Conservation (phyloP, 1,140 invertebrate species). For the Habropoda laboriosa region DNA sequence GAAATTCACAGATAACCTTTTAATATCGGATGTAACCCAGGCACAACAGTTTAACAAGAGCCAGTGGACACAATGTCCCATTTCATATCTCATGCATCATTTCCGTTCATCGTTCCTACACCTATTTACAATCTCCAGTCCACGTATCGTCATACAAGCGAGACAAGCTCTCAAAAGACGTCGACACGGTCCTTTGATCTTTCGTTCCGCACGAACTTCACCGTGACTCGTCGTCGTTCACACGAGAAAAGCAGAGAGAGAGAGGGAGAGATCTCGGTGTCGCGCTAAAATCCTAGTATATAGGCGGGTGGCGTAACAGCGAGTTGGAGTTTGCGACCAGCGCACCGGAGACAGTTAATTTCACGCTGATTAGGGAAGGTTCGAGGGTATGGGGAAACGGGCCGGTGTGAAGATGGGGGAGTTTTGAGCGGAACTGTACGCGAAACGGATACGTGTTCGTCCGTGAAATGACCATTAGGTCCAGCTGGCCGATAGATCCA, state of each 20-base stretch:
- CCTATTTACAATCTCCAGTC: background rate
- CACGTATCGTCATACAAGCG: background rate
- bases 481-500: conserved; percentile 65
- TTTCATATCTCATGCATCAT: background rate
- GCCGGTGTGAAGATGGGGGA: background rate
- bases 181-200: conserved; percentile 26
- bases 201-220: background rate
- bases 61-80: background rate
- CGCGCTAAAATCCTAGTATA: conserved; percentile 10
- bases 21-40: background rate
- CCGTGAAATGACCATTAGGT: conserved; percentile 68
- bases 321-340: conserved; percentile 17
- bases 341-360: conserved; percentile 52
- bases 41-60: no score
- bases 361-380: conserved; percentile 51
- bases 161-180: background rate
- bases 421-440: conserved; percentile 59
- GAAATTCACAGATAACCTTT: background rate
- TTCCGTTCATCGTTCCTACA: background rate
- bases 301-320: conserved; percentile 25
- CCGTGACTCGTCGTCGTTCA: background rate
- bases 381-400: background rate
- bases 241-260: no score
- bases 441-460: conserved; percentile 63
- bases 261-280: no score